A percentile compares a stretch with the other conserved stretches of the same genome.
Conservation (phyloP, 2,113 vertebrate genomes). For the Hemiprocne comata region DNA sequence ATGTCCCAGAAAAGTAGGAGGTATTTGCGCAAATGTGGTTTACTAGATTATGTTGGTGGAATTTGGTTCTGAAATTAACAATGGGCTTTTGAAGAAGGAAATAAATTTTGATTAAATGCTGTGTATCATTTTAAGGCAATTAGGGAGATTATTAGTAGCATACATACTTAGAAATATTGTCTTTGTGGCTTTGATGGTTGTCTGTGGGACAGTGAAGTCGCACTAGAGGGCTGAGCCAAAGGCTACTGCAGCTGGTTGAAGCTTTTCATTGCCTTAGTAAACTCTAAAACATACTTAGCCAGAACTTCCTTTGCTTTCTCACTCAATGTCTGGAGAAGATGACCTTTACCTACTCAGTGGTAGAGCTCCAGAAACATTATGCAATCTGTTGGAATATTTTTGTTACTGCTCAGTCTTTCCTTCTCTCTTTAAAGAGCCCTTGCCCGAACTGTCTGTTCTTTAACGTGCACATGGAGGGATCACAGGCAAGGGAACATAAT, state of each 20-base stretch:
- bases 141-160: neutral
- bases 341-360: conserved; percentile 15
- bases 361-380: conserved; percentile 6
- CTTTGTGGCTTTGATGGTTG: neutral
- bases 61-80: conserved; percentile 9
- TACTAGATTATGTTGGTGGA: neutral
- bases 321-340: neutral
- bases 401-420: neutral
- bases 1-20: neutral
- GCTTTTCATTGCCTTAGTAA: conserved; percentile 19
- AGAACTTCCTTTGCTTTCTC: conserved; percentile 4
- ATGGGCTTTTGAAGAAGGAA: neutral
- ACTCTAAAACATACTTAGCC: neutral
- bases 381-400: neutral
- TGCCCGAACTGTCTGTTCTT: neutral
- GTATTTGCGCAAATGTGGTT: neutral
- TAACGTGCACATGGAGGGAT: neutral
- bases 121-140: neutral
- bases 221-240: neutral
- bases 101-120: conserved; percentile 1
- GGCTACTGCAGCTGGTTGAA: neutral
- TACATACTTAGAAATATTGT: neutral
- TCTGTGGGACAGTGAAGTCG: neutral
- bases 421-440: neutral
- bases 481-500: neutral